These are phyloP conservation scores for Platanista minor DNA, from an alignment of 2,113 vertebrate genomes.

Conservation along the genomic window DNA sequence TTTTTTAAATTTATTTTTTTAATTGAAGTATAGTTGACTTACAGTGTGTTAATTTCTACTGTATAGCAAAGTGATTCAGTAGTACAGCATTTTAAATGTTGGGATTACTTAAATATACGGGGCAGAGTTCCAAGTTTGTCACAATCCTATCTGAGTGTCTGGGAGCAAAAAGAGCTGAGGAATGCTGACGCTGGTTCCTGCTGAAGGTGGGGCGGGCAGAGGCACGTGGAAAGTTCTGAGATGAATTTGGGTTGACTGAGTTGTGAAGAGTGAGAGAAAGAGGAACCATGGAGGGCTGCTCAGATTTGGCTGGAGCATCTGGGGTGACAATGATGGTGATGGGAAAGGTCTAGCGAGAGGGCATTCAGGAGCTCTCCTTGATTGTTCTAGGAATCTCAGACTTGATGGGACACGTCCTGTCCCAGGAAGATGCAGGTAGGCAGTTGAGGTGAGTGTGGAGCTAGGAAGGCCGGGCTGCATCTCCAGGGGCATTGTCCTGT, in stretches of 20 bases:
- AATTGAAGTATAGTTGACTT: too few species aligned
- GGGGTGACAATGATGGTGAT: not conserved
- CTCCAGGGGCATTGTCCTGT: accelerated
- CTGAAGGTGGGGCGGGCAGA: not conserved
- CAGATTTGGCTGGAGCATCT: not conserved
- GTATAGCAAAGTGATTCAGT: too few species aligned
- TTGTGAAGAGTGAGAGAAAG: not conserved
- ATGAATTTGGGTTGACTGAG: not conserved
- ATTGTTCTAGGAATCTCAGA: not conserved
- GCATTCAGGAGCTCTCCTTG: not conserved
- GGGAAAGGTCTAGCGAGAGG: not conserved
- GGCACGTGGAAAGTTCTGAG: not conserved
- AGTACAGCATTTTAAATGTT: not conserved
- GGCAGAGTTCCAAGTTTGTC: not conserved
- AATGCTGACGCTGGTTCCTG: not conserved
- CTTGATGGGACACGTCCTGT: not conserved
- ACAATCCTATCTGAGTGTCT: not conserved
- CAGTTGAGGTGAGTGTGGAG: too few species aligned
- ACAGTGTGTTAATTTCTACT: too few species aligned
- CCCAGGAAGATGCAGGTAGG: not conserved
- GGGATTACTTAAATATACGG: not conserved
- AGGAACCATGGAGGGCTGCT: not conserved
- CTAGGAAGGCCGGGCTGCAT: not conserved
- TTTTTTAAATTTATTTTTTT: too few species aligned
- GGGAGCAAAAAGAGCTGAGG: not conserved